Evolutionary conservation across 2,888 invertebrate species (phyloP).

Genomic region (Cryptocephalus moraei): DNA sequence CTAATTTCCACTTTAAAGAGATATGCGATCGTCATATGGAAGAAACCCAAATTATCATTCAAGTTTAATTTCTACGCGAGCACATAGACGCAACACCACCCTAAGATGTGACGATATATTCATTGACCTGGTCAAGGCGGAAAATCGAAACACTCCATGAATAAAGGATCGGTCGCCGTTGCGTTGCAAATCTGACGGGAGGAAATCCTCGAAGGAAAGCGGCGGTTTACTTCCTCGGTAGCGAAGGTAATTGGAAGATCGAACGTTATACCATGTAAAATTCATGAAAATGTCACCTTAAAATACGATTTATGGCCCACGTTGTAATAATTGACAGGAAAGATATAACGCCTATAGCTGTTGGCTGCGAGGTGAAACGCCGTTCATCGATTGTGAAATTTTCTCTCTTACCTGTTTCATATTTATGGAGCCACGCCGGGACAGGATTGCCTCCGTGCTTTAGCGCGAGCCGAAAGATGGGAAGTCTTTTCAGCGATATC

Average conservation of each 20-base stretch:
- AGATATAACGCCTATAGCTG: slow-evolving; percentile 8
- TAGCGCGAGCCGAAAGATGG: too few relatives aligned
- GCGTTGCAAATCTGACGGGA: not conserved
- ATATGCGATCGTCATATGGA: too few relatives aligned
- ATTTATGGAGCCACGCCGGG: not conserved
- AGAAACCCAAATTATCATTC: too few relatives aligned
- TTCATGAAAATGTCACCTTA: slow-evolving; percentile 33
- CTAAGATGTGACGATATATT: too few relatives aligned
- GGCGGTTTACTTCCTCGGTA: slow-evolving; percentile 5
- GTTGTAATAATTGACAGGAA: slow-evolving; percentile 32
- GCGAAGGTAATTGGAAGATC: slow-evolving; percentile 29
- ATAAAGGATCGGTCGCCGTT: not conserved
- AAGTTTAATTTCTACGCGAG: too few relatives aligned
- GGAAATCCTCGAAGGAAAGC: not conserved
- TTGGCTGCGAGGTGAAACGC: not conserved
- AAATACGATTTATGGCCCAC: slow-evolving; percentile 30
- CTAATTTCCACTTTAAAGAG: too few relatives aligned
- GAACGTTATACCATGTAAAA: slow-evolving; percentile 31
- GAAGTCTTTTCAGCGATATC: too few relatives aligned
- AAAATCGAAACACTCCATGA: not conserved
- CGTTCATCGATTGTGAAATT: not conserved
- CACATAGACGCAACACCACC: too few relatives aligned
- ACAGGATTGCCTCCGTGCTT: too few relatives aligned
- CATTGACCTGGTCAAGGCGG: not conserved
- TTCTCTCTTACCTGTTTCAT: not conserved